phyloP scores from a whole-genome alignment of 2,113 vertebrate genomes.

The Ginglymostoma cirratum region DNA sequence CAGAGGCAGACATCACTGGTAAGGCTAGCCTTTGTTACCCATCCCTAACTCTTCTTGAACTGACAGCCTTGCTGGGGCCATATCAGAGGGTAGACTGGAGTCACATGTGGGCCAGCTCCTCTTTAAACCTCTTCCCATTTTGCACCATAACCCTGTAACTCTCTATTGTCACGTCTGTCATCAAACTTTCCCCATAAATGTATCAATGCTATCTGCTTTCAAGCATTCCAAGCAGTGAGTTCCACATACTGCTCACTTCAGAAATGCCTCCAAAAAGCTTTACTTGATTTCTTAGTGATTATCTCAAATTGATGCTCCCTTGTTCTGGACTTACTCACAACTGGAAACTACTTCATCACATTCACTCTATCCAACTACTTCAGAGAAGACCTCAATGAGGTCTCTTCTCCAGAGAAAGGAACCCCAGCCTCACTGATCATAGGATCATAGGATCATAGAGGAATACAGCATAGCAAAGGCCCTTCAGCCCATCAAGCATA shows the following conservation, averaged over 20 bases:
- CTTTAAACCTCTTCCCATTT: neutral
- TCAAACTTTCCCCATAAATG: neutral
- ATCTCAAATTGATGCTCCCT: neutral
- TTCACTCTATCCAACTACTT: too few species aligned
- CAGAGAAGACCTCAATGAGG: too few species aligned
- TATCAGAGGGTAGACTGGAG: too few species aligned
- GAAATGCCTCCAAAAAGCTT: neutral
- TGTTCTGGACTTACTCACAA: neutral
- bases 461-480: too few species aligned
- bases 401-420: neutral
- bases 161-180: neutral
- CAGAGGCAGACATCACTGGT: too few species aligned
- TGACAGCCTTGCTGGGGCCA: too few species aligned
- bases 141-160: neutral
- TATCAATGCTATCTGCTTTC: neutral
- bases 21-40: too few species aligned
- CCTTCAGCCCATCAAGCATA: too few species aligned
- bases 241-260: neutral
- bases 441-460: too few species aligned
- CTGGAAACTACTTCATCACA: too few species aligned
- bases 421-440: neutral
- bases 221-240: neutral
- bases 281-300: neutral
- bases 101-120: too few species aligned
- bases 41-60: too few species aligned